phyloP scores from a whole-genome alignment of 2,797 vertebrate species.

The Pteropus rufus region DNA sequence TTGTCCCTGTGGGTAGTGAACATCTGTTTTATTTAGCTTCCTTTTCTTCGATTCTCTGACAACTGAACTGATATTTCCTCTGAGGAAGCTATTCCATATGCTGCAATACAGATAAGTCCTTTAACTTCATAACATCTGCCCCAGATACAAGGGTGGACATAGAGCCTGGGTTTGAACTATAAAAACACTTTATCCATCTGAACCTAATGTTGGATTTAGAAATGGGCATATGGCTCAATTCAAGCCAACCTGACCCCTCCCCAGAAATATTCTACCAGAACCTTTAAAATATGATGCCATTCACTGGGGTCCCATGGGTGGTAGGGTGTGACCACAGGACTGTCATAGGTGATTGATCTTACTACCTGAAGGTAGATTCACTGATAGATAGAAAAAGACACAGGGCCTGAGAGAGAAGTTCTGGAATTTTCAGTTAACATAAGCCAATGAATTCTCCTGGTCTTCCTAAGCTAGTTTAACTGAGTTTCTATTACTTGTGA shows the following conservation, averaged over 20 bases:
- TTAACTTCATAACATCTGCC: slow-evolving; percentile 27
- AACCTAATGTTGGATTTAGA: neutral
- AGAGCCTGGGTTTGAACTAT: neutral
- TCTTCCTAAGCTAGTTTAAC: neutral
- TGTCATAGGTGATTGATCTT: neutral
- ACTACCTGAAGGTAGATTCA: neutral
- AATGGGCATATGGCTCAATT: neutral
- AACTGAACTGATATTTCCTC: neutral
- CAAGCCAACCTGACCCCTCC: neutral
- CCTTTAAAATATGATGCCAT: neutral
- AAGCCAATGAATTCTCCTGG: neutral
- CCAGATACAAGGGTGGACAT: neutral
- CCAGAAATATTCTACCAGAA: neutral
- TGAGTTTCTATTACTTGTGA: neutral
- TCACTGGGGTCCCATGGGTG: neutral
- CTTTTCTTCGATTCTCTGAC: neutral
- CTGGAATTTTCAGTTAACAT: neutral
- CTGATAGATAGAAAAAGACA: neutral
- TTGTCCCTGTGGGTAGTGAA: neutral
- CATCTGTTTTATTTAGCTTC: slow-evolving; percentile 46
- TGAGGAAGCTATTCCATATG: neutral
- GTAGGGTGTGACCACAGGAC: neutral
- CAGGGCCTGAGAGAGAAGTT: neutral
- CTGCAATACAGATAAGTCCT: slow-evolving; percentile 2
- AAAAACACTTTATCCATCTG: neutral